phyloP scores from a whole-genome alignment of 2,113 vertebrate genomes.

The Cynoglossus semilaevis region DNA sequence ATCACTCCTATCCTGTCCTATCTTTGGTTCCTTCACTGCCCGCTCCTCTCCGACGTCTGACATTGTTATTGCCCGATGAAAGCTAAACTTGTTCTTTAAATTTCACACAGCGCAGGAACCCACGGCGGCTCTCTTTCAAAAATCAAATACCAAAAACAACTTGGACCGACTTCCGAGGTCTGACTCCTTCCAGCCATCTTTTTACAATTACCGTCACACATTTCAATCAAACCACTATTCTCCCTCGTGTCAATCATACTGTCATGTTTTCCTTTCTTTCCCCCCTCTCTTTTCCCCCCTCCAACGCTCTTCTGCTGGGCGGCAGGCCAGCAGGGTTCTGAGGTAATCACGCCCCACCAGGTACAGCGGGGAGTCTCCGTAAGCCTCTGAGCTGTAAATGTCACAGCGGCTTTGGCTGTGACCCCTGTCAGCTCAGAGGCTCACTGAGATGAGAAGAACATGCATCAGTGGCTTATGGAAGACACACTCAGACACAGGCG shows the following conservation, averaged over 20 bases:
- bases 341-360: constrained; percentile 54
- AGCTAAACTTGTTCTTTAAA: neutral
- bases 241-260: constrained; percentile 8
- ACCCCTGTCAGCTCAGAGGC: constrained; percentile 49
- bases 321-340: constrained; percentile 7
- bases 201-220: neutral
- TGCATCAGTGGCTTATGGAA: constrained; percentile 24
- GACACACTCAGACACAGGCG: neutral
- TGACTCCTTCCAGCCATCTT: constrained; percentile 1
- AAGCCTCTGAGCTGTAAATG: constrained; percentile 58
- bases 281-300: constrained; percentile 22
- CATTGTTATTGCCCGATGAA: neutral
- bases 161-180: constrained; percentile 1
- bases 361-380: constrained; percentile 39
- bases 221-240: neutral
- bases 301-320: constrained; percentile 10
- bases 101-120: neutral
- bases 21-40: no score
- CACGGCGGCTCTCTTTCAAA: neutral
- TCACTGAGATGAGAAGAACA: constrained; percentile 35
- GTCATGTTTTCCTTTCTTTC: constrained; percentile 18
- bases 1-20: no score
- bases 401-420: constrained; percentile 39
- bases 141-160: neutral
- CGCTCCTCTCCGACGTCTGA: no score